Base-by-base conservation (phyloP, 2,113 vertebrate genomes). In the Crotophaga sulcirostris region DNA sequence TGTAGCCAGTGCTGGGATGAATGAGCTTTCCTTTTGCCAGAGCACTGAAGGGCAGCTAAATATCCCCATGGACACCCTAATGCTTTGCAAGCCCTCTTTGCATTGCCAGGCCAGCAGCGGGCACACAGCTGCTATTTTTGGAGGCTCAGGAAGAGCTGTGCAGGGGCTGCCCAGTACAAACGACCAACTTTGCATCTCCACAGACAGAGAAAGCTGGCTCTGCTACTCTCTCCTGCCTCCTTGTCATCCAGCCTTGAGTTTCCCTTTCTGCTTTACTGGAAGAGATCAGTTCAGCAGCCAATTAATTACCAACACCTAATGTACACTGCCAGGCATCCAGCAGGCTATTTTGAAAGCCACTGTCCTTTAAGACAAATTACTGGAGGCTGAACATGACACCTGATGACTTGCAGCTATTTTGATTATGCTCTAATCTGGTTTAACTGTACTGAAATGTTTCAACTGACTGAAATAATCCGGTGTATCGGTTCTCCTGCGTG, bases 201-300 rank as follows among this genome's bases (percentile, higher is more conserved):
- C 59, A 69, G n/a, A 28, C 55, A 13, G 59, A 55, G n/a, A 64
- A 55, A 33, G 33, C 40, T 13, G 1, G 24, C 40, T 72, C 52
- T 1, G 1, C 0, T 3, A 69, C 8, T 11, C 26, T 89, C 4
- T 45, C 13, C 0, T 7, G 5, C 20, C 45, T 74, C 72, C 36
- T 3, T 17, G 21, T 40, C 75, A 68, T 4, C 1, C 1, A 77
- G 63, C 45, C 25, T 79, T 47, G 73, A 4, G 2, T 44, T 92
- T 70, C 63, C 42, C 82, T 47, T 93, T 55, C 80, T 91, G 86
- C 87, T 49, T 86, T 62, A 59, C 93, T 95, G 90, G 63, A 95
- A 95, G 56, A 47, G 73, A 94, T 90, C 91, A 90, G 6, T 83
- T 89, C 86, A 96, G 73, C 95, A 92, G 80, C 76, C 72, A 96